phyloP scores from a whole-genome alignment of 2,797 vertebrate genomes.

The Sebastes wilsoni region DNA sequence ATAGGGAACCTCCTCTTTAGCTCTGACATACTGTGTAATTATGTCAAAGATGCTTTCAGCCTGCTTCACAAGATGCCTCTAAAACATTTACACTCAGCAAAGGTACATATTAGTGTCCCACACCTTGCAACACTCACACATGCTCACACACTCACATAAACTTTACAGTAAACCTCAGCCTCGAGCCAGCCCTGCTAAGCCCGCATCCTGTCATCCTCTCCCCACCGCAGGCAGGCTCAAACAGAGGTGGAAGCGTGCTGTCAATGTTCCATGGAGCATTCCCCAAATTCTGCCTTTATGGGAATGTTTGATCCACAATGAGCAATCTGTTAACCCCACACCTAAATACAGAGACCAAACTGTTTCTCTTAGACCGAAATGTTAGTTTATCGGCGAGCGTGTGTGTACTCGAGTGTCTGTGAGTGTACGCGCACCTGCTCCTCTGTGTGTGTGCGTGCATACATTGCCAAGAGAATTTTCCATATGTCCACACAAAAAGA shows the following conservation, averaged over 20 bases:
- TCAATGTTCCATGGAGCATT: conserved; percentile 42
- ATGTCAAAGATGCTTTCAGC: conserved; percentile 64
- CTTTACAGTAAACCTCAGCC: conserved; percentile 50
- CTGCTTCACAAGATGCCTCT: conserved; percentile 61
- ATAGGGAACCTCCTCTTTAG: conserved; percentile 55
- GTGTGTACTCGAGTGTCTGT: background rate
- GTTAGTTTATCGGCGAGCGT: conserved; percentile 15
- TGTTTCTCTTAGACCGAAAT: conserved; percentile 34
- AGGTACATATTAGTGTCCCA: conserved; percentile 66
- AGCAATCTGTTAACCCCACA: conserved; percentile 50
- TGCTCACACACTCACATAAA: conserved; percentile 25
- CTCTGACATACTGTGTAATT: conserved; percentile 70
- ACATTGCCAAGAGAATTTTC: conserved; percentile 12
- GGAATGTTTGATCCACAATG: conserved; percentile 60
- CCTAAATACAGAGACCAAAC: conserved; percentile 45
- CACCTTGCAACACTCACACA: conserved; percentile 53
- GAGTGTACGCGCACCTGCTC: conserved; percentile 32
- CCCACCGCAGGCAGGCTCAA: conserved; percentile 39
- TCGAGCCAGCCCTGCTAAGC: conserved; percentile 30
- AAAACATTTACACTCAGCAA: conserved; percentile 65
- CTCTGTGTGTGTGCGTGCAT: background rate
- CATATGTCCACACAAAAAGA: conserved; percentile 8
- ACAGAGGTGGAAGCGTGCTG: conserved; percentile 43
- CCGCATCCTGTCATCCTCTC: conserved; percentile 52
- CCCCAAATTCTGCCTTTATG: conserved; percentile 54